These are phyloP conservation scores for Hydrolagus affinis DNA, from an alignment of 2,113 vertebrate genomes.

Conservation along the genomic window DNA sequence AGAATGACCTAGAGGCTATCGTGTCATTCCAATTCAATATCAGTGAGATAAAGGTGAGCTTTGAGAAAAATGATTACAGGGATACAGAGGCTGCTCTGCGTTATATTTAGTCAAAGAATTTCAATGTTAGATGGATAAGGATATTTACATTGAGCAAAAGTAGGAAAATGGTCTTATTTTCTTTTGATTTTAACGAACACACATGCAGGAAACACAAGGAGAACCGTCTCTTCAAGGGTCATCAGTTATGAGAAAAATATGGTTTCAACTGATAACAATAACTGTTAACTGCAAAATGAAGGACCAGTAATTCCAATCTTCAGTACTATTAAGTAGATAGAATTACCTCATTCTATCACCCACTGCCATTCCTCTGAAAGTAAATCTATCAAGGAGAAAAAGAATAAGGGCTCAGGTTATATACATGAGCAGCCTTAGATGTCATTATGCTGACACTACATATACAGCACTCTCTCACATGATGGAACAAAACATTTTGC, in stretches of 20 bases:
- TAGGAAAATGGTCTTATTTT: neutral
- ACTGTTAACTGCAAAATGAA: too few relatives aligned
- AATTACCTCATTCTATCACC: slow-evolving; percentile 98
- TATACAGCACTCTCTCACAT: slow-evolving; percentile 1
- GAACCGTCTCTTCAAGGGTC: slow-evolving; percentile 30
- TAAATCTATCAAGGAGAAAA: slow-evolving; percentile 67
- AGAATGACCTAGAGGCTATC: neutral
- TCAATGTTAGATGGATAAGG: neutral
- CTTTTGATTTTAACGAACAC: slow-evolving; percentile 16
- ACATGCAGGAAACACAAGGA: slow-evolving; percentile 29
- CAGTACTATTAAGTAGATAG: slow-evolving; percentile 33
- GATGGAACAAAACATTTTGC: slow-evolving; percentile 12
- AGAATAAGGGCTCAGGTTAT: slow-evolving; percentile 30
- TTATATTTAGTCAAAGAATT: neutral
- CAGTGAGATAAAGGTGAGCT: neutral
- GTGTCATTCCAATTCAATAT: too few relatives aligned
- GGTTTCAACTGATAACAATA: slow-evolving; percentile 21
- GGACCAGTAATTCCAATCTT: slow-evolving; percentile 17
- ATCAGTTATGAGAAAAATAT: slow-evolving; percentile 28
- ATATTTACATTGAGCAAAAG: neutral
- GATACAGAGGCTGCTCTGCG: neutral
- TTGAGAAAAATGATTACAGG: neutral
- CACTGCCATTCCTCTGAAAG: slow-evolving; percentile 93
- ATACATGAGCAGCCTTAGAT: slow-evolving; percentile 4
- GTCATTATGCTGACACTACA: slow-evolving; percentile 22